Evolutionary conservation across 2,888 invertebrate species (phyloP).

Genomic region (Drosophila pseudotalamancana): DNA sequence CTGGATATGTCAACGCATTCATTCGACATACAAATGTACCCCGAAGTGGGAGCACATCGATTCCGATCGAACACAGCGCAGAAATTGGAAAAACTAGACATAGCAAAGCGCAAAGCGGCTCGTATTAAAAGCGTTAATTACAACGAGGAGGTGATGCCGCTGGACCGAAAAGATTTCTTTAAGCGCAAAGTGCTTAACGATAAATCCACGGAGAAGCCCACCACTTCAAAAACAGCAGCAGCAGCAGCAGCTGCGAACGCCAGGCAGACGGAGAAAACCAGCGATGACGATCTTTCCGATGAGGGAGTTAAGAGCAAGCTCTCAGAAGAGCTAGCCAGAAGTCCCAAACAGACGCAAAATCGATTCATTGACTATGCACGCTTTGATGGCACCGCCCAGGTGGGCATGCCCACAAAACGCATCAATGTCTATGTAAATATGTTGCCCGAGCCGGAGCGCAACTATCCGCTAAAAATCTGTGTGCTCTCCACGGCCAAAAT

Average conservation of each 20-base stretch:
- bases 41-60: conserved; percentile 87
- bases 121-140: conserved; percentile 87
- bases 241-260: not conserved
- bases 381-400: conserved; percentile 95
- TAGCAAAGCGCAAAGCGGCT: conserved; percentile 91
- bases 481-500: conserved; percentile 94
- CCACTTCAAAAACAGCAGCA: conserved; percentile 9
- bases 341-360: conserved; percentile 91
- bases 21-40: conserved; percentile 91
- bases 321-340: conserved; percentile 90
- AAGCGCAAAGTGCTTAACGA: conserved; percentile 58
- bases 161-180: conserved; percentile 78
- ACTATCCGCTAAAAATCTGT: conserved; percentile 92
- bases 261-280: not conserved
- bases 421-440: conserved; percentile 96
- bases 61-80: conserved; percentile 95
- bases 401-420: conserved; percentile 91
- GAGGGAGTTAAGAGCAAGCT: conserved; percentile 86
- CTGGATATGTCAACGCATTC: conserved; percentile 88
- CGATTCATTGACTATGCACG: conserved; percentile 95
- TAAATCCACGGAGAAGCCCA: conserved; percentile 18
- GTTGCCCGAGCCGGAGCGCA: conserved; percentile 91
- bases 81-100: conserved; percentile 94
- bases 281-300: conserved; percentile 55
- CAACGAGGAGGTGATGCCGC: conserved; percentile 76